phyloP scores from a whole-genome alignment of 2,797 vertebrate genomes.

The Gouania willdenowi region DNA sequence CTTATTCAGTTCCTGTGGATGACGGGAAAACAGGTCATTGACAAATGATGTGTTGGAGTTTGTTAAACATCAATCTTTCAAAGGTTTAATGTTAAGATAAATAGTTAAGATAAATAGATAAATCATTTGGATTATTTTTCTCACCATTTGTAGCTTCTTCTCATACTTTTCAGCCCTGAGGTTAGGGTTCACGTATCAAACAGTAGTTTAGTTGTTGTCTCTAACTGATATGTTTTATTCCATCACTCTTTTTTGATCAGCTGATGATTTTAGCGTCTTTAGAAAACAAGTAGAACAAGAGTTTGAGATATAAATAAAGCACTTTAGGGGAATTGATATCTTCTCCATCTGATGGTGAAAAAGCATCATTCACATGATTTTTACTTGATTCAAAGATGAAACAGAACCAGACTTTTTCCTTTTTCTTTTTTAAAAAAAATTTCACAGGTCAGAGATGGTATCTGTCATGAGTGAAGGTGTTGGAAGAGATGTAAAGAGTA shows the following conservation, averaged over 20 bases:
- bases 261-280: slow-evolving; percentile 8
- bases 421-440: slow-evolving; percentile 35
- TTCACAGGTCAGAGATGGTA: slow-evolving; percentile 1
- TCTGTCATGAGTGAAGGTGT: slow-evolving; percentile 8
- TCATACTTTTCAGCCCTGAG: slow-evolving; percentile 42
- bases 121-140: not conserved
- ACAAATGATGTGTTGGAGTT: slow-evolving; percentile 11
- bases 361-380: slow-evolving; percentile 2
- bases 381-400: slow-evolving; percentile 43
- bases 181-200: slow-evolving; percentile 58
- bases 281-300: slow-evolving; percentile 10
- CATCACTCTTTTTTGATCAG: slow-evolving; percentile 14
- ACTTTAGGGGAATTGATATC: slow-evolving; percentile 6
- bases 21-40: slow-evolving; percentile 37
- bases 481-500: too few relatives aligned
- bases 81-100: too few relatives aligned
- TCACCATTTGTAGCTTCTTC: slow-evolving; percentile 68
- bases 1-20: slow-evolving; percentile 69
- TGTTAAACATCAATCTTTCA: too few relatives aligned
- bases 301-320: slow-evolving; percentile 16
- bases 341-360: slow-evolving; percentile 21
- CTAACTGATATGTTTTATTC: slow-evolving; percentile 22
- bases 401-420: slow-evolving; percentile 36
- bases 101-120: too few relatives aligned
- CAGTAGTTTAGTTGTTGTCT: slow-evolving; percentile 30